phyloP scores from a whole-genome alignment of 1,140 invertebrate genomes.

The Drosophila pseudoananassae region DNA sequence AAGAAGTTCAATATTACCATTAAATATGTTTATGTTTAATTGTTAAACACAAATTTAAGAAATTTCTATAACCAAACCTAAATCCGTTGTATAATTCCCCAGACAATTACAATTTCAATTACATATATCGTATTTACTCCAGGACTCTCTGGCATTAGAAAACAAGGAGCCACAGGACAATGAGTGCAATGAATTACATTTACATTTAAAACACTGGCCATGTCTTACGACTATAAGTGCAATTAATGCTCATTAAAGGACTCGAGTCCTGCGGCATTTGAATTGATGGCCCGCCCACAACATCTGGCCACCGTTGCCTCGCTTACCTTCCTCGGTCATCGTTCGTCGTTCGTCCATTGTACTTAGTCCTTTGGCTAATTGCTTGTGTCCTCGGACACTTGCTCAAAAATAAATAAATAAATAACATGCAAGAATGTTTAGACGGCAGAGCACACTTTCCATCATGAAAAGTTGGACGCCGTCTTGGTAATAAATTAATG shows the following conservation, averaged over 20 bases:
- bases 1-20: no score
- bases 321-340: no score
- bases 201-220: constrained; percentile 18
- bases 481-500: constrained; percentile 32
- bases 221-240: constrained; percentile 23
- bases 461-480: constrained; percentile 28
- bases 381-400: constrained; percentile 25
- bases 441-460: constrained; percentile 14
- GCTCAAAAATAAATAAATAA: constrained; percentile 32
- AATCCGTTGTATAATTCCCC: not conserved
- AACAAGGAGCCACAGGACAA: not conserved
- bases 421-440: constrained; percentile 39
- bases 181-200: constrained; percentile 31
- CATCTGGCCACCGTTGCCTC: constrained; percentile 1
- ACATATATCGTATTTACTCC: not conserved
- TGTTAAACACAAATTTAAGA: no score
- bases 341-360: not conserved
- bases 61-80: no score
- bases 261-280: constrained; percentile 23
- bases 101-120: constrained; percentile 18
- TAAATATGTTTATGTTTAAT: no score
- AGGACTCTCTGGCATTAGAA: not conserved
- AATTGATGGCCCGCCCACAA: constrained; percentile 35
- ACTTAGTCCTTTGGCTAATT: constrained; percentile 20
- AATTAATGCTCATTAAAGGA: constrained; percentile 53